phyloP scores from a whole-genome alignment of 2,797 vertebrate species.

The Eulemur rubriventer region DNA sequence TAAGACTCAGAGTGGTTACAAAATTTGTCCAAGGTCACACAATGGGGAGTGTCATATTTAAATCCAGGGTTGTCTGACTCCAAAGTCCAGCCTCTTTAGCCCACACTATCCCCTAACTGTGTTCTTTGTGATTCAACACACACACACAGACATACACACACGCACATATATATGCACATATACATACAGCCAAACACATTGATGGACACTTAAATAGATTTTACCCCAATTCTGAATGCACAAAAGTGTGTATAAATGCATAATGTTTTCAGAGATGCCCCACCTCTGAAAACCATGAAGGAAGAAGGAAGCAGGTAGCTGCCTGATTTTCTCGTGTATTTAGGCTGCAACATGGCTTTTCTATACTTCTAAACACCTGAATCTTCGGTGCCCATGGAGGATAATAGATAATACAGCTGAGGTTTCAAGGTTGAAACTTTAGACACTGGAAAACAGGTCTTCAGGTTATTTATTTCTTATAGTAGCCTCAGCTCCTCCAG shows the following conservation, averaged over 20 bases:
- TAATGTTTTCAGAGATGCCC: neutral
- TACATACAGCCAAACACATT: neutral
- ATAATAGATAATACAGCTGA: constrained; percentile 1
- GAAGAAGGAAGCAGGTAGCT: neutral
- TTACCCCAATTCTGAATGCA: neutral
- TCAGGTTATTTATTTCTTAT: constrained; percentile 70
- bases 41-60: neutral
- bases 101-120: neutral
- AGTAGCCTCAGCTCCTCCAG: neutral
- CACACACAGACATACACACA: neutral
- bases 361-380: neutral
- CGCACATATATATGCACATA: neutral
- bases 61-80: neutral
- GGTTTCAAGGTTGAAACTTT: constrained; percentile 67
- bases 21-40: neutral
- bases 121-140: neutral
- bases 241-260: neutral
- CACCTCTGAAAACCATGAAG: neutral
- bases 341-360: neutral
- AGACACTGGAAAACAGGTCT: constrained; percentile 57
- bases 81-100: neutral
- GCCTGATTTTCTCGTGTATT: neutral
- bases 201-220: neutral
- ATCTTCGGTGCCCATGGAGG: neutral
- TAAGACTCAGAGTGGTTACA: neutral